These are phyloP conservation scores for Exephanes ischioxanthus DNA, from an alignment of 2,888 invertebrate species.

Conservation along the genomic window DNA sequence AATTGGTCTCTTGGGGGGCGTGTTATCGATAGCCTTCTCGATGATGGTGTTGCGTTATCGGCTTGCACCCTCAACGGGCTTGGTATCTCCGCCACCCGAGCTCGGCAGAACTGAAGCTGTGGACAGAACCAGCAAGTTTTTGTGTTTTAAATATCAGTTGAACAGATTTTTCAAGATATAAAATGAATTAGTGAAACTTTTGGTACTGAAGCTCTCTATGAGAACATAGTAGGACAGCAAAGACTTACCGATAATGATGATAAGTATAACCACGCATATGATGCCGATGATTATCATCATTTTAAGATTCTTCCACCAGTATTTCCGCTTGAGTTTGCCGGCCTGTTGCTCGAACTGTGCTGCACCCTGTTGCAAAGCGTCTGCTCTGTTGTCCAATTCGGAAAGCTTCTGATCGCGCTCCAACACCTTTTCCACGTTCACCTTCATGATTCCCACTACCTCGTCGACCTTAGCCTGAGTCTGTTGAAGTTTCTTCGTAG, in stretches of 20 bases:
- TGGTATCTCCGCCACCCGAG: constrained; percentile 60
- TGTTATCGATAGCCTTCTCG: constrained; percentile 25
- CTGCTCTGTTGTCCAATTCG: constrained; percentile 97
- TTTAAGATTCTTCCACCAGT: constrained; percentile 99
- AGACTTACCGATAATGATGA: constrained; percentile 95
- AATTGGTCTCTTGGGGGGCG: constrained; percentile 4
- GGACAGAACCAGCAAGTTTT: constrained; percentile 35
- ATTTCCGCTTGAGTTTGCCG: constrained; percentile 98
- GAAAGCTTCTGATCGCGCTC: constrained; percentile 98
- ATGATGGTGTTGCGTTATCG: constrained; percentile 44
- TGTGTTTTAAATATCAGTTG: background rate
- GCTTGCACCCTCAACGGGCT: constrained; percentile 41
- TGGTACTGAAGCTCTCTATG: background rate
- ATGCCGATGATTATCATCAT: constrained; percentile 97
- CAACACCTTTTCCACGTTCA: constrained; percentile 97
- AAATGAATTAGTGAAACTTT: background rate
- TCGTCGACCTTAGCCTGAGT: constrained; percentile 95
- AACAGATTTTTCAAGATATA: background rate
- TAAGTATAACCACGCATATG: constrained; percentile 92
- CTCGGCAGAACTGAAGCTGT: constrained; percentile 75
- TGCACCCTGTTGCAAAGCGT: constrained; percentile 96
- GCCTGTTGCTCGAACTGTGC: constrained; percentile 99
- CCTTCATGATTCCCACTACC: constrained; percentile 97
- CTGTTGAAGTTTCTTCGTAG: constrained; percentile 92
- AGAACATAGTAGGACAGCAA: background rate